Base-by-base conservation (phyloP, 2,888 invertebrate genomes). In the Toxonevra muliebris region DNA sequence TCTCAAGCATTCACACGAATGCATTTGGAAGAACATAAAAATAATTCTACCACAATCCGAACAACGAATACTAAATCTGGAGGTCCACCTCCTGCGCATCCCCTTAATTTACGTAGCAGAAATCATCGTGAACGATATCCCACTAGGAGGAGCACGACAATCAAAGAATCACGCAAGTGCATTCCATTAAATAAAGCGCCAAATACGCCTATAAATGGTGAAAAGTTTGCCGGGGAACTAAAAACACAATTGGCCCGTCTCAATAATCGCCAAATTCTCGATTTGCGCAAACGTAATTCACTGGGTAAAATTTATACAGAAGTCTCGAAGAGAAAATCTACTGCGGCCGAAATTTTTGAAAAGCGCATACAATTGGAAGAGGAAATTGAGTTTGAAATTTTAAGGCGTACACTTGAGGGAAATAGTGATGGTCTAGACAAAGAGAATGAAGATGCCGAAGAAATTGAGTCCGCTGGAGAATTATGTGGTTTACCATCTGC, bases 221-320 rank as follows among this genome's bases (percentile, higher is more conserved):
- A 82, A 66, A 57, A 71, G 40, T 82, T 79, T 66, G 81, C 82
- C 1, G 20, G 64, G 12, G 83, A 82, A 55, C 54, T 76, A 10
- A 71, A 71, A 19, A 41, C 58, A 11, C 66, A 72, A 11, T 66
- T 82, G 65, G 75, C 74, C 1, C 76, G 79, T 10, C 75, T 82
- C 74, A 83, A 77, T 57, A 79, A 83, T 68, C 77, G 77, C 61
- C 80, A 82, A 73, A 79, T 82, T 63, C 70, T 82, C 3, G 81
- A 82, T 70, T 71, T 82, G 41, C 77, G 81, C 1, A 83, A 79
- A 64, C 80, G 79, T 5, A 77, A 77, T 50, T 83, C 82, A 1
- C 12, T 74, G 50, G 76, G 75, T 11, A 67, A 65, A 20, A 50
- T 74, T 4, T 65, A 71, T 66, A 66, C 75, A 0, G 3, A 75